phyloP scores from a whole-genome alignment of 2,113 vertebrate species.

The Mola mola region DNA sequence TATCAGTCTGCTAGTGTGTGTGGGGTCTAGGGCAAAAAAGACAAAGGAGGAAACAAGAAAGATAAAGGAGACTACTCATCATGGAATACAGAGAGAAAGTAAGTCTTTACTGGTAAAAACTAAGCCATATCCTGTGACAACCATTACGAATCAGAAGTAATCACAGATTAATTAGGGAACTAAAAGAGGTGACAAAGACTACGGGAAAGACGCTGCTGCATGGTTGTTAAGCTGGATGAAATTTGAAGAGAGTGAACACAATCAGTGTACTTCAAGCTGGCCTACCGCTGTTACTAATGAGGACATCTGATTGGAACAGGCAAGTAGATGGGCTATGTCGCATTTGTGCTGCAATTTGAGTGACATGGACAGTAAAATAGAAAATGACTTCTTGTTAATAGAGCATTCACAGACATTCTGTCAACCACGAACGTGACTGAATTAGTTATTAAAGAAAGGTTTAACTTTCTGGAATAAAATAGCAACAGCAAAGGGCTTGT shows the following conservation, averaged over 20 bases:
- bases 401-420: not conserved
- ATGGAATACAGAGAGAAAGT: conserved; percentile 44
- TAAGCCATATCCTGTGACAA: conserved; percentile 62
- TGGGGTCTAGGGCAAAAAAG: conserved; percentile 28
- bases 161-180: conserved; percentile 66
- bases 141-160: conserved; percentile 65
- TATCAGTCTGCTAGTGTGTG: conserved; percentile 39
- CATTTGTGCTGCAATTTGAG: conserved; percentile 31
- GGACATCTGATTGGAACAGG: conserved; percentile 56
- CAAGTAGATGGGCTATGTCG: conserved; percentile 26
- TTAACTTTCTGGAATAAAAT: not conserved
- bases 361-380: conserved; percentile 25
- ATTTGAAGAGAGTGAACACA: conserved; percentile 38
- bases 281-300: conserved; percentile 41
- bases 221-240: conserved; percentile 33
- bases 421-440: not conserved
- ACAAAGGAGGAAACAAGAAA: conserved; percentile 18
- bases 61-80: conserved; percentile 29
- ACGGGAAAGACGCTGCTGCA: conserved; percentile 20
- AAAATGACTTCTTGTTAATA: conserved; percentile 8
- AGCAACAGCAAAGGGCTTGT: not conserved
- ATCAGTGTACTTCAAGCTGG: conserved; percentile 39
- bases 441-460: not conserved
- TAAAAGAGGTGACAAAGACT: conserved; percentile 30
- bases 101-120: conserved; percentile 46